Evolutionary conservation across 2,113 vertebrate genomes (phyloP).

Genomic region (Philantomba maxwellii): DNA sequence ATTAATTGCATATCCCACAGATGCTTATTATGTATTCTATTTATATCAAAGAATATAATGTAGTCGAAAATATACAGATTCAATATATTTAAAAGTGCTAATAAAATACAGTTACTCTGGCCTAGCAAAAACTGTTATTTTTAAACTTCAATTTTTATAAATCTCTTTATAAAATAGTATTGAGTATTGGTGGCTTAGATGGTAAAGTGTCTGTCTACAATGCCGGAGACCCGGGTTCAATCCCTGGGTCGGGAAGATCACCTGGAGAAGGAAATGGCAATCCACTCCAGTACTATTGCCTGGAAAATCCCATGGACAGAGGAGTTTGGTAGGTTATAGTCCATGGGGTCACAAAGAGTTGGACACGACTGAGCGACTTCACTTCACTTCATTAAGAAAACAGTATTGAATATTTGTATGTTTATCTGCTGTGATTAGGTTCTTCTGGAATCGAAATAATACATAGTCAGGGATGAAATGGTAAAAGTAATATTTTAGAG

Average conservation of each 20-base stretch:
- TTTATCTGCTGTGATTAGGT: conserved; percentile 45
- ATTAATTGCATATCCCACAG: conserved; percentile 78
- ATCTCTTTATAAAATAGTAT: not conserved
- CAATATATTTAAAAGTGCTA: conserved; percentile 76
- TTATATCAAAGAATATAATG: conserved; percentile 78
- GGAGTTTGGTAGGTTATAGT: too few relatives aligned
- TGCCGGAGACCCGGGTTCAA: too few relatives aligned
- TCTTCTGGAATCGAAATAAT: conserved; percentile 51
- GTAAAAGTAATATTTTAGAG: not conserved
- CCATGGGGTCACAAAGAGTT: too few relatives aligned
- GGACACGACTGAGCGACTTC: too few relatives aligned
- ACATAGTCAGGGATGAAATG: not conserved
- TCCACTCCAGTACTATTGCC: too few relatives aligned
- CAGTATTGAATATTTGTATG: not conserved
- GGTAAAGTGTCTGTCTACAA: too few relatives aligned
- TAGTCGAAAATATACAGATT: conserved; percentile 77
- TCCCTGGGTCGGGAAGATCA: too few relatives aligned
- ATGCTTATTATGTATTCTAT: conserved; percentile 80
- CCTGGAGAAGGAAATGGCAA: too few relatives aligned
- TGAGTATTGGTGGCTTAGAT: not conserved
- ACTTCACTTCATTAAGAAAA: not conserved
- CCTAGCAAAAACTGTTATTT: conserved; percentile 69
- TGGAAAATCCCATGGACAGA: too few relatives aligned
- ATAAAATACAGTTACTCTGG: conserved; percentile 74
- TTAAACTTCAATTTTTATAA: conserved; percentile 27